These are phyloP conservation scores for Andrena haemorrhoa DNA, from an alignment of 2,888 invertebrate genomes.

Conservation along the genomic window DNA sequence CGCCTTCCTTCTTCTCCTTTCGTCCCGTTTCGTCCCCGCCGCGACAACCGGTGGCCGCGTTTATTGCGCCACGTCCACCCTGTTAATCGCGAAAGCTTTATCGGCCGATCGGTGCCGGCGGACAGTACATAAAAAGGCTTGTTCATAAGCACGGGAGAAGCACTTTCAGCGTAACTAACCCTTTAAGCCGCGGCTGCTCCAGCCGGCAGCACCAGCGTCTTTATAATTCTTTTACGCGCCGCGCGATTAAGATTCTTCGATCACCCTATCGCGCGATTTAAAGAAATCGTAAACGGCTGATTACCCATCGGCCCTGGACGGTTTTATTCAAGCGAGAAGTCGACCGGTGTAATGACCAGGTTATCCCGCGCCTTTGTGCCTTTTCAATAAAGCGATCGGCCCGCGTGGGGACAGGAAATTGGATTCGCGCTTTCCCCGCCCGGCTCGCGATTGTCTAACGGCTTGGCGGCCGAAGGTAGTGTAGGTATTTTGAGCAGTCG, in stretches of 20 bases:
- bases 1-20: slow-evolving; percentile 22
- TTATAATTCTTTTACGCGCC: slow-evolving; percentile 6
- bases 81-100: slow-evolving; percentile 37
- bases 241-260: slow-evolving; percentile 40
- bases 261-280: neutral
- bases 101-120: slow-evolving; percentile 19
- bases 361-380: neutral
- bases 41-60: slow-evolving; percentile 57
- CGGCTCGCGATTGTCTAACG: neutral
- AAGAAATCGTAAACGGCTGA: slow-evolving; percentile 23
- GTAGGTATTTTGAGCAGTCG: neutral
- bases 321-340: slow-evolving; percentile 32
- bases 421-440: neutral
- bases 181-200: neutral
- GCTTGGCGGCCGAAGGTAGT: too few species aligned
- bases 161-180: slow-evolving; percentile 26
- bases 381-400: neutral
- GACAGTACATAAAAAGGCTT: slow-evolving; percentile 47
- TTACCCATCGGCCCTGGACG: neutral
- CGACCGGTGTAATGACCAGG: neutral
- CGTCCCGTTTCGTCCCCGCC: neutral
- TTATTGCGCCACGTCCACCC: slow-evolving; percentile 67
- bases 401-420: slow-evolving; percentile 19
- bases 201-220: neutral
- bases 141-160: slow-evolving; percentile 21